phyloP scores from a whole-genome alignment of 2,888 invertebrate species.

The Tetrapedia diversipes region DNA sequence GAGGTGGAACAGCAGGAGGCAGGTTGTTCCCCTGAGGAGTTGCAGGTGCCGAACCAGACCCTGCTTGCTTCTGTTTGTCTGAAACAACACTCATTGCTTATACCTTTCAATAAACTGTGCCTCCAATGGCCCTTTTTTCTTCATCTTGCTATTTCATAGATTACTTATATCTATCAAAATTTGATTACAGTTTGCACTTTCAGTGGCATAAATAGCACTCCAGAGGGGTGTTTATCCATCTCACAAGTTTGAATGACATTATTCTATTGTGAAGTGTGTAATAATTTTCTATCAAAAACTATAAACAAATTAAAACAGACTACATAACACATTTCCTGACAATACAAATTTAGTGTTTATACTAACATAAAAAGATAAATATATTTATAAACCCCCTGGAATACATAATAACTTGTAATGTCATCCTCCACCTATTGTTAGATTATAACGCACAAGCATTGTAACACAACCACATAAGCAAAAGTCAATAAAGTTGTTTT shows the following conservation, averaged over 20 bases:
- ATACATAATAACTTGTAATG: constrained; percentile 59
- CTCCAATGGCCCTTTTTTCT: constrained; percentile 58
- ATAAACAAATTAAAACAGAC: background rate
- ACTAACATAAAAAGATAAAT: background rate
- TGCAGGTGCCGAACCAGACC: constrained; percentile 89
- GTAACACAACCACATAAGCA: constrained; percentile 74
- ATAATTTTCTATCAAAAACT: constrained; percentile 2
- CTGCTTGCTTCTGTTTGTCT: constrained; percentile 85
- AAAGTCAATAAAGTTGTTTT: constrained; percentile 60
- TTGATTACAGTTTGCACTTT: constrained; percentile 57
- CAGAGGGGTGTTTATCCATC: constrained; percentile 44
- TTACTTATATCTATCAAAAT: constrained; percentile 54
- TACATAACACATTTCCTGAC: background rate
- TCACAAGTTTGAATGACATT: background rate
- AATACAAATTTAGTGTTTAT: background rate
- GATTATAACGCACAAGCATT: constrained; percentile 76
- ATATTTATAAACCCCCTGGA: constrained; percentile 53
- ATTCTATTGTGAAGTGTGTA: background rate
- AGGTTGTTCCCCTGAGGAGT: constrained; percentile 87
- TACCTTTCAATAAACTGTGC: constrained; percentile 59
- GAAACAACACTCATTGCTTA: constrained; percentile 83
- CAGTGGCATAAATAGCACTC: constrained; percentile 61
- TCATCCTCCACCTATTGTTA: constrained; percentile 76
- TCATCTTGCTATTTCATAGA: constrained; percentile 51
- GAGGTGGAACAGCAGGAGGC: constrained; percentile 84